phyloP scores from a whole-genome alignment of 2,888 invertebrate species.

The Meloe dianella region DNA sequence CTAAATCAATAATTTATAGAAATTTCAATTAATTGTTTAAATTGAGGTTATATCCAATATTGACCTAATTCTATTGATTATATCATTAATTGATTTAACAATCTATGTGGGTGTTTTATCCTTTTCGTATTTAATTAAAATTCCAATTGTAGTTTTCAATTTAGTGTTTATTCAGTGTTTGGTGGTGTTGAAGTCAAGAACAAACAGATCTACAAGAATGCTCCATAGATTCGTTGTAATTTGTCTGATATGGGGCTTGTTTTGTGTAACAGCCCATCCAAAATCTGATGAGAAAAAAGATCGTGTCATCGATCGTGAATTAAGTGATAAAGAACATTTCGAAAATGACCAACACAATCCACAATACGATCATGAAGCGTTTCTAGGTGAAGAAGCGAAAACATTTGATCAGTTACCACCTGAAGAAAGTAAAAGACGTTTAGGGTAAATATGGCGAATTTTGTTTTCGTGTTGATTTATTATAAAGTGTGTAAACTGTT shows the following conservation, averaged over 20 bases:
- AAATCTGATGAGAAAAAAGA: constrained; percentile 74
- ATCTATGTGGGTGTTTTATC: neutral
- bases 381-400: constrained; percentile 91
- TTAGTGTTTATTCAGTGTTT: neutral
- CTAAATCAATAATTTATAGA: neutral
- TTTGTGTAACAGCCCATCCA: constrained; percentile 65
- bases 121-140: neutral
- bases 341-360: constrained; percentile 81
- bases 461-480: neutral
- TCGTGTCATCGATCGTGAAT: constrained; percentile 70
- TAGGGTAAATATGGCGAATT: constrained; percentile 66
- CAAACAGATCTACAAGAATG: neutral
- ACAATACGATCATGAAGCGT: constrained; percentile 96
- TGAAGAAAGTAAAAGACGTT: constrained; percentile 90
- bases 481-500: neutral
- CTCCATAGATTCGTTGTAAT: neutral
- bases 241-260: neutral
- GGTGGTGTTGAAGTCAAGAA: neutral
- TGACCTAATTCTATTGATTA: neutral
- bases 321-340: constrained; percentile 82
- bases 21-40: neutral
- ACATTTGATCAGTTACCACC: constrained; percentile 93
- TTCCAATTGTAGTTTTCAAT: neutral
- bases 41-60: neutral
- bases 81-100: neutral